These are phyloP conservation scores for Pipa parva DNA, from an alignment of 2,113 vertebrate species.

Conservation along the genomic window DNA sequence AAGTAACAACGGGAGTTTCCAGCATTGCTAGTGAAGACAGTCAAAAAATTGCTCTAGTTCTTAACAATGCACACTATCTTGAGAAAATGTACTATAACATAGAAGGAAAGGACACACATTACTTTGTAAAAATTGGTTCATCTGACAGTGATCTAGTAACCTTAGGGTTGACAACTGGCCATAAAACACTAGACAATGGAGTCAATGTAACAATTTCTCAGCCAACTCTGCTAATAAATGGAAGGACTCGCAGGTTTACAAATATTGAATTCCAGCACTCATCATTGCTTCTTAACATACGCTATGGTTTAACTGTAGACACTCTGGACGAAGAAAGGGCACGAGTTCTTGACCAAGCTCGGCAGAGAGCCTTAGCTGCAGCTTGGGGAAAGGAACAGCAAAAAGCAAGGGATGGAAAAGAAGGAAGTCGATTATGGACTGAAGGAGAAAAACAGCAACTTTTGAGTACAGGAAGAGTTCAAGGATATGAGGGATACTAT, in stretches of 20 bases:
- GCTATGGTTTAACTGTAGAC: constrained; percentile 85
- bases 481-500: constrained; percentile 97
- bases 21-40: constrained; percentile 88
- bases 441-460: constrained; percentile 97
- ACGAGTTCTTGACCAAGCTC: constrained; percentile 85
- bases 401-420: constrained; percentile 84
- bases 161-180: constrained; percentile 83
- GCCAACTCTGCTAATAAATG: constrained; percentile 69
- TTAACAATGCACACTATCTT: constrained; percentile 88
- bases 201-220: constrained; percentile 89
- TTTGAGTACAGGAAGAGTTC: constrained; percentile 84
- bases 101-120: constrained; percentile 90
- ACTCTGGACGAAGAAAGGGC: constrained; percentile 92
- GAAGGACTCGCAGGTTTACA: constrained; percentile 89
- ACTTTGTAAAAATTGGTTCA: constrained; percentile 91
- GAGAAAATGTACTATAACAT: constrained; percentile 94
- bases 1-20: constrained; percentile 80
- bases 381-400: constrained; percentile 96
- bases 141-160: constrained; percentile 87
- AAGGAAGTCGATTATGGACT: constrained; percentile 93
- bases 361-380: constrained; percentile 82
- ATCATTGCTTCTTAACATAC: constrained; percentile 83
- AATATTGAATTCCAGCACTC: constrained; percentile 85
- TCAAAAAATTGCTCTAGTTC: constrained; percentile 86
- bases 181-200: constrained; percentile 86